These are phyloP conservation scores for Indri indri DNA, from an alignment of 2,113 vertebrate species.

Conservation along the genomic window DNA sequence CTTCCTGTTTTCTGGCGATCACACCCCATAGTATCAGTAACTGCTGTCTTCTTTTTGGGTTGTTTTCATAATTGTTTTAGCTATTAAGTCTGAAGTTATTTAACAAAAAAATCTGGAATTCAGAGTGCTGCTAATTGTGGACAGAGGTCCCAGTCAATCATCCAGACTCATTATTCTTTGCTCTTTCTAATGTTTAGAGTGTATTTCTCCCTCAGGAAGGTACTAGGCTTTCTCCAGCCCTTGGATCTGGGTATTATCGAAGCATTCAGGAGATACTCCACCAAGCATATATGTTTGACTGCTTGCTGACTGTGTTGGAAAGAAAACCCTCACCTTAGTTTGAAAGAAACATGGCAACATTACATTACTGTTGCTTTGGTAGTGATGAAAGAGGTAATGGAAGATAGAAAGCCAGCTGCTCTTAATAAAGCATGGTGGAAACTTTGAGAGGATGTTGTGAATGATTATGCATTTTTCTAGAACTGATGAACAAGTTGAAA, in stretches of 20 bases:
- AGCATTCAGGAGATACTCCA: background rate
- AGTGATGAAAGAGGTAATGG: background rate
- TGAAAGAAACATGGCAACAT: background rate
- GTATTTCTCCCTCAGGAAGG: background rate
- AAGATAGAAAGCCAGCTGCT: background rate
- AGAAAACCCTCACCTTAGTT: background rate
- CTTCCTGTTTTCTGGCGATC: background rate
- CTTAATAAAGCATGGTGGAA: constrained; percentile 29
- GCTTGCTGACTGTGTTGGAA: background rate
- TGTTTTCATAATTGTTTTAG: background rate
- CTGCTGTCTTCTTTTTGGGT: background rate
- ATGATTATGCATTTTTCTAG: background rate
- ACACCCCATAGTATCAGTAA: background rate
- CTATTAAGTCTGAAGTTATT: background rate
- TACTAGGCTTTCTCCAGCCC: background rate
- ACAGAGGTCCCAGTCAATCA: background rate
- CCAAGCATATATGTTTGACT: constrained; percentile 15
- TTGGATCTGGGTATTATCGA: background rate
- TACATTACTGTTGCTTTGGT: background rate
- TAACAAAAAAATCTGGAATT: background rate
- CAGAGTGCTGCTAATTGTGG: background rate
- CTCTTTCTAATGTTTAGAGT: background rate
- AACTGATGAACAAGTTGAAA: background rate
- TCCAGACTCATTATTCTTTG: background rate
- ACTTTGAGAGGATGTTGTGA: background rate